phyloP scores from a whole-genome alignment of 2,888 invertebrate species.

The Tryphoninae sp. region DNA sequence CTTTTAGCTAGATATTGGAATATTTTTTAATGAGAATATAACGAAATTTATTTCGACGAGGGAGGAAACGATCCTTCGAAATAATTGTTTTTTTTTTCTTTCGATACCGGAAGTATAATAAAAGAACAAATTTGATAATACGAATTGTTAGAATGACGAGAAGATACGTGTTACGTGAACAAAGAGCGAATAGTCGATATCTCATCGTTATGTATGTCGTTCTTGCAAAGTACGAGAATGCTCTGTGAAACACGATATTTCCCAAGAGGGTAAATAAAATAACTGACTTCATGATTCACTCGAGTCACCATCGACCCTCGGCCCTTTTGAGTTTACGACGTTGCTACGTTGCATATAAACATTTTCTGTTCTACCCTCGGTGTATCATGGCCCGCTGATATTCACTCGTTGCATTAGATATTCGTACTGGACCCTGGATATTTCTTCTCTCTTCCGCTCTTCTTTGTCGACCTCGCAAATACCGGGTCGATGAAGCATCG shows the following conservation, averaged over 20 bases:
- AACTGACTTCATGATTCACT: constrained; percentile 8
- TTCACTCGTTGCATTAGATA: constrained; percentile 29
- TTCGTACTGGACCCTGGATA: not conserved
- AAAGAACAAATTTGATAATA: too few relatives aligned
- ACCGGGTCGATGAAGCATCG: not conserved
- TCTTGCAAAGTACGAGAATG: not conserved
- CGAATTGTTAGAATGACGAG: too few relatives aligned
- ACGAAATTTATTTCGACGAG: not conserved
- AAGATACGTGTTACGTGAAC: too few relatives aligned
- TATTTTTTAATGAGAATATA: not conserved
- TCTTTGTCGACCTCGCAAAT: not conserved
- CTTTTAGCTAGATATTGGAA: not conserved
- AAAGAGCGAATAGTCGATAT: not conserved
- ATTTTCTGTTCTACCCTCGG: constrained; percentile 11
- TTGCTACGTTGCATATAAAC: not conserved
- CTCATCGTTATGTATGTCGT: not conserved
- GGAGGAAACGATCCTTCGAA: not conserved
- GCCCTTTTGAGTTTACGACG: not conserved
- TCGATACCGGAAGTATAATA: too few relatives aligned
- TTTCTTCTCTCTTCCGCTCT: not conserved
- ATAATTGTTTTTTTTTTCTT: too few relatives aligned
- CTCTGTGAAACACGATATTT: constrained; percentile 24
- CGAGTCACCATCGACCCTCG: not conserved
- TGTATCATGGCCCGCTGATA: constrained; percentile 4
- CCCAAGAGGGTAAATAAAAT: constrained; percentile 5